These are phyloP conservation scores for Mohoua ochrocephala DNA, from an alignment of 2,113 vertebrate genomes.

Conservation along the genomic window DNA sequence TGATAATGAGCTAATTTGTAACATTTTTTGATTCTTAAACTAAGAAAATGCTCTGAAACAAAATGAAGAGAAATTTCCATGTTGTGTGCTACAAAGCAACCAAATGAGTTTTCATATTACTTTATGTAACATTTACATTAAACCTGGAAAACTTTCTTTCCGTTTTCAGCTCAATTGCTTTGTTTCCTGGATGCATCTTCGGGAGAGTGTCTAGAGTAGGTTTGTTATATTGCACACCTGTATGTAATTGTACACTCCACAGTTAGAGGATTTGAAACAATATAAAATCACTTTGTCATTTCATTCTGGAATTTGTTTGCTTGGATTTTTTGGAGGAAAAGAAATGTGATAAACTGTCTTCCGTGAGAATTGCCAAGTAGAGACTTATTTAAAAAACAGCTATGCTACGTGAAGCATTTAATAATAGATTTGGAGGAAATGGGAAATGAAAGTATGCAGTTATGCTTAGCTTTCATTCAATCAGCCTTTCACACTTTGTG, in stretches of 20 bases:
- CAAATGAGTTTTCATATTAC: neutral
- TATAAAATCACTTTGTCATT: neutral
- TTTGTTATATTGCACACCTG: neutral
- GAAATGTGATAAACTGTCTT: neutral
- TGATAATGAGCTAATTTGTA: neutral
- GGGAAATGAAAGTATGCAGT: neutral
- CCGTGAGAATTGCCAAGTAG: neutral
- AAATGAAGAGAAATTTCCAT: neutral
- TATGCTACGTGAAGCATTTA: conserved; percentile 10
- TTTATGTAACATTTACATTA: neutral
- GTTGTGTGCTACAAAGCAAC: neutral
- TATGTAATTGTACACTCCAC: neutral
- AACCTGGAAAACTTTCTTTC: neutral
- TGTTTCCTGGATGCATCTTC: neutral
- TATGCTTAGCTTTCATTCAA: conserved; percentile 23
- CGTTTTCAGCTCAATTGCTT: neutral
- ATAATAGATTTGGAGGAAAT: conserved; percentile 11
- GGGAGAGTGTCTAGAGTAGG: neutral
- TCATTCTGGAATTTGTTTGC: neutral
- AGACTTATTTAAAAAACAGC: conserved; percentile 9
- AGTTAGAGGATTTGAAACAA: neutral
- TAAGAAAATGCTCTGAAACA: neutral
- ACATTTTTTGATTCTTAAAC: neutral
- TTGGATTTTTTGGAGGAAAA: neutral
- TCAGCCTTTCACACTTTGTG: neutral